A percentile compares a stretch with the other conserved stretches of the same genome.
Conservation (phyloP, 2,113 vertebrate species). For the Misgurnus anguillicaudatus region DNA sequence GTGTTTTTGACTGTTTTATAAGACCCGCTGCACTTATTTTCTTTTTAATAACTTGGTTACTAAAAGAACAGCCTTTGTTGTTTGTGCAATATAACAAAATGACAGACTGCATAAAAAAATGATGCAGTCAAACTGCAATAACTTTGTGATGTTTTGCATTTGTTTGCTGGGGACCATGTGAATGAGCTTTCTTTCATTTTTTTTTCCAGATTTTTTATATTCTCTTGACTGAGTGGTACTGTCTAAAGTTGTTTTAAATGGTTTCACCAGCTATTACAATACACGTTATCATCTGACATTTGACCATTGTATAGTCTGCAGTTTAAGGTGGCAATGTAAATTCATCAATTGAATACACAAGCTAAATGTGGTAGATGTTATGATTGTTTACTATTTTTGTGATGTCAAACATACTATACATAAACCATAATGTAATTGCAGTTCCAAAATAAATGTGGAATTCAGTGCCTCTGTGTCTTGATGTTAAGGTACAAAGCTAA, state of each 20-base stretch:
- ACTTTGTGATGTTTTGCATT: conserved; percentile 3
- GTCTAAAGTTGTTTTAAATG: conserved; percentile 14
- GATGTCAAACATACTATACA: conserved; percentile 41
- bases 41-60: conserved; percentile 27
- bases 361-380: conserved; percentile 34
- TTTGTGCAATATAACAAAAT: background rate
- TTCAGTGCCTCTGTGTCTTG: background rate
- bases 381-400: conserved; percentile 29
- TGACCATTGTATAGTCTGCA: conserved; percentile 38
- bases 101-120: background rate
- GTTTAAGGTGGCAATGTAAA: background rate
- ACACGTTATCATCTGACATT: conserved; percentile 22
- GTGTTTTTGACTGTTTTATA: conserved; percentile 19
- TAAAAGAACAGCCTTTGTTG: background rate
- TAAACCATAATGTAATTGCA: conserved; percentile 44
- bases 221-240: too few relatives aligned
- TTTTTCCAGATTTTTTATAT: conserved; percentile 1
- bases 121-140: conserved; percentile 38
- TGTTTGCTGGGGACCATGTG: conserved; percentile 1
- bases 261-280: conserved; percentile 49
- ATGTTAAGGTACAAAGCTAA: too few relatives aligned
- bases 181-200: background rate
- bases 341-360: background rate
- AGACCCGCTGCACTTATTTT: background rate
- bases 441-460: conserved; percentile 53